Evolutionary conservation across 2,797 vertebrate species (phyloP), one percentile per base, ranked within the genome.

Genomic region (Cossypha caffra): DNA sequence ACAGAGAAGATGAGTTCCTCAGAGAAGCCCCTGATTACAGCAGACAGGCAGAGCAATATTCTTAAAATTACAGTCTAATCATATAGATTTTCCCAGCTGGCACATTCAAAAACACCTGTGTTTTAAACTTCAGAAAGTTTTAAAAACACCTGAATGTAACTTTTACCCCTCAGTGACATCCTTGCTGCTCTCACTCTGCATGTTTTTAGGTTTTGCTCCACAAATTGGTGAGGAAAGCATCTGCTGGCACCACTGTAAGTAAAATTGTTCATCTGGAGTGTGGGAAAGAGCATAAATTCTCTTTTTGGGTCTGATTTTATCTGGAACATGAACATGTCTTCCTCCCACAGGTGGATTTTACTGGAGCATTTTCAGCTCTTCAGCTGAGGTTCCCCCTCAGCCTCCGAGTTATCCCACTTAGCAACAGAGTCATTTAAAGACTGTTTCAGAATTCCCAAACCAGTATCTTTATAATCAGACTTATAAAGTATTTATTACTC

Each of bases 201-300:
- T 14, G 2, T 45, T 28, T 59, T 81, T 8, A 13, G 66, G 5
- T 37, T 59, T 68, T 31, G 16, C 48, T 69, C 15, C 35, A 48
- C 20, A 82, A 20, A 48, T 23, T 0, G 0, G 5, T 26, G 50
- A 25, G 16, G 15, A 4, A 58, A 43, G 29, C 26, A 3, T 58
- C 47, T 69, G 5, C 45, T 91, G 82, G 20, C 35, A 63, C 58
- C 61, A 20, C 16, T 8, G 15, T 5, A 28, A 63, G 55, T 13
- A 35, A 63, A 52, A 75, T 40, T 14, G 5, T 14, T 69, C 35
- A 31, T 43, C 15, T 84, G 51, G 55, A 54, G 20, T 20, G 35
- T 29, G 47, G 29, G 57, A 48, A 57, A 51, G n/a, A 58, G 14
- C 29, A 20, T 10, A 16, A 88, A 76, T 83, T 80, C 23, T 16